These are phyloP conservation scores for Neuroscelio doddi DNA, from an alignment of 2,888 invertebrate species.

Conservation along the genomic window DNA sequence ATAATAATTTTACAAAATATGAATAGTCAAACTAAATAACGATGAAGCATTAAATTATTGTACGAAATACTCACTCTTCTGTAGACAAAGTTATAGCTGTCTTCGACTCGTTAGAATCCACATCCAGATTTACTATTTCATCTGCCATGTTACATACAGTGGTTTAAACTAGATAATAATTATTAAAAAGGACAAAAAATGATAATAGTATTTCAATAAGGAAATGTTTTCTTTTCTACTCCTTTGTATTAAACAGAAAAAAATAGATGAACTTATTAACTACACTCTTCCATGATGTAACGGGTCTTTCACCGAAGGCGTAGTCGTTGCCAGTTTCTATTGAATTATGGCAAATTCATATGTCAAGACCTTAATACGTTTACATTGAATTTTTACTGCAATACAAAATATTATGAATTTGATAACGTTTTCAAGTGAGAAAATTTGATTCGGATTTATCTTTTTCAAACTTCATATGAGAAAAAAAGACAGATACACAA, in stretches of 20 bases:
- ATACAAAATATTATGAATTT: too few species aligned
- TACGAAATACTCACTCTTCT: slow-evolving; percentile 37
- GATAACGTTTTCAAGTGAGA: too few species aligned
- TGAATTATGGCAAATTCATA: too few species aligned
- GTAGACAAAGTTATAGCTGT: not conserved
- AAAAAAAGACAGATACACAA: too few species aligned
- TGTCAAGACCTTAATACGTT: too few species aligned
- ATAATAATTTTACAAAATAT: too few species aligned
- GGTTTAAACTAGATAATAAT: not conserved
- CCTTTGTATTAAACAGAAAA: not conserved
- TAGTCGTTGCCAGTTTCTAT: too few species aligned
- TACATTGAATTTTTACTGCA: too few species aligned
- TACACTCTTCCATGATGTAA: slow-evolving; percentile 22
- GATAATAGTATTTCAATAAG: not conserved
- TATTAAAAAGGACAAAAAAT: not conserved
- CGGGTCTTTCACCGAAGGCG: slow-evolving; percentile 8
- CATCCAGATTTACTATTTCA: slow-evolving; percentile 27
- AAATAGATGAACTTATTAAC: slow-evolving; percentile 10
- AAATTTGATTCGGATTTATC: too few species aligned
- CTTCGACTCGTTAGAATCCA: slow-evolving; percentile 12
- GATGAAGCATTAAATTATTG: not conserved
- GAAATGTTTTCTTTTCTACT: not conserved
- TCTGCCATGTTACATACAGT: slow-evolving; percentile 18
- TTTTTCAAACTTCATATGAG: too few species aligned
- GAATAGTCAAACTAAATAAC: too few species aligned